These are phyloP conservation scores for Lasius platythorax DNA, from an alignment of 2,888 invertebrate species.

Conservation along the genomic window DNA sequence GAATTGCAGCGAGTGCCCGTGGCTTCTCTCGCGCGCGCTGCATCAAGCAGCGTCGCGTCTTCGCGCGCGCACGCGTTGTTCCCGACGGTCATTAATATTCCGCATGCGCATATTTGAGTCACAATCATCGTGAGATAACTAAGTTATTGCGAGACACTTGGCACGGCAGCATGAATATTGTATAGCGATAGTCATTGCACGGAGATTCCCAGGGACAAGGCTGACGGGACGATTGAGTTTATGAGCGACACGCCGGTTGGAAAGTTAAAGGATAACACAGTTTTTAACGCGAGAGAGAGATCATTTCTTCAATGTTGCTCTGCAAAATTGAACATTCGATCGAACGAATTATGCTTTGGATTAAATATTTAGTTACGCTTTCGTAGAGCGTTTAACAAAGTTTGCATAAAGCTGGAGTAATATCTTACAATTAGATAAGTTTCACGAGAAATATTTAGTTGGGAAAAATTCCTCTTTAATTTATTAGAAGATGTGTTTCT, in stretches of 20 bases:
- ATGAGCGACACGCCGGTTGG: conserved; percentile 39
- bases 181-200: conserved; percentile 61
- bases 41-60: conserved; percentile 45
- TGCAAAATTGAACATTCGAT: not conserved
- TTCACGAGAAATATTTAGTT: not conserved
- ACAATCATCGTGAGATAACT: conserved; percentile 65
- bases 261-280: conserved; percentile 33
- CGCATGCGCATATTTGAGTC: conserved; percentile 64
- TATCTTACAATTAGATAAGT: not conserved
- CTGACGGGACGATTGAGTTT: conserved; percentile 46
- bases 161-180: conserved; percentile 61
- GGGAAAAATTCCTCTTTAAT: not conserved
- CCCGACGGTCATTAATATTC: conserved; percentile 62
- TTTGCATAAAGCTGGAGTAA: not conserved
- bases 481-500: not conserved
- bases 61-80: conserved; percentile 61
- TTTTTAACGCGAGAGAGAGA: not conserved
- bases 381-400: not conserved
- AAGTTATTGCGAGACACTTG: conserved; percentile 67
- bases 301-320: not conserved
- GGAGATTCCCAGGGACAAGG: conserved; percentile 59
- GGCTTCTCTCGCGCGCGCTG: conserved; percentile 4
- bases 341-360: not conserved
- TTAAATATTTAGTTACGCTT: not conserved
- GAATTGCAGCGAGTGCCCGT: conserved; percentile 62